These are phyloP conservation scores for Megalops atlanticus DNA, from an alignment of 2,113 vertebrate species.

Conservation along the genomic window DNA sequence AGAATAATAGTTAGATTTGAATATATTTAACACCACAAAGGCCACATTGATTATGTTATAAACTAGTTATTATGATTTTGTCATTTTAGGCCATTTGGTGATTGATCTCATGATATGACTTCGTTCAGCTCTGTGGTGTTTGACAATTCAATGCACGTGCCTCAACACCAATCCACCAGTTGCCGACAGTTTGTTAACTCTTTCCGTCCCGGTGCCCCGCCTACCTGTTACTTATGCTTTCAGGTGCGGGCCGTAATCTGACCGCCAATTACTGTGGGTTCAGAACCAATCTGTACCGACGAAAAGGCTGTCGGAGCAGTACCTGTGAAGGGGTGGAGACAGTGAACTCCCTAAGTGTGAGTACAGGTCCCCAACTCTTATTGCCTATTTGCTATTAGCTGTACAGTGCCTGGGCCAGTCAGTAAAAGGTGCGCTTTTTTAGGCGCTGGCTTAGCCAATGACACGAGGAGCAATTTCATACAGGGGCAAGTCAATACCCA, in stretches of 20 bases:
- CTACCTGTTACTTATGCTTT: conserved; percentile 54
- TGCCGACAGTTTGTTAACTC: neutral
- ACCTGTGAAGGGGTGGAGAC: conserved; percentile 89
- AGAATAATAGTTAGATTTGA: too few species aligned
- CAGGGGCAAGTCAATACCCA: too few species aligned
- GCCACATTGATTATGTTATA: neutral
- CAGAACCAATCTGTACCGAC: conserved; percentile 69
- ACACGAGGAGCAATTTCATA: too few species aligned
- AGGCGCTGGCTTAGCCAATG: too few species aligned
- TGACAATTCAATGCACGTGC: neutral
- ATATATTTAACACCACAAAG: too few species aligned
- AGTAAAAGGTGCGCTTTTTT: too few species aligned
- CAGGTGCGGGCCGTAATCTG: conserved; percentile 60
- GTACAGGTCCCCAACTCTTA: conserved; percentile 44
- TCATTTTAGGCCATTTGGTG: neutral
- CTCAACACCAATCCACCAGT: neutral
- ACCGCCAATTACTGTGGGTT: conserved; percentile 69
- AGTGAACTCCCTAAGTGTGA: conserved; percentile 80
- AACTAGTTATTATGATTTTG: neutral
- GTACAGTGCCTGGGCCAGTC: too few species aligned
- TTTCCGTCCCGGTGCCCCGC: neutral
- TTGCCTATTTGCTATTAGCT: too few species aligned
- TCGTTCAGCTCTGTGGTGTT: neutral
- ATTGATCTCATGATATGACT: neutral
- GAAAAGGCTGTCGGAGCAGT: conserved; percentile 83